A percentile compares a stretch with the other conserved stretches of the same genome.
Evolutionary conservation across 2,113 vertebrate species (phyloP).

Genomic region (Empidonax alnorum): DNA sequence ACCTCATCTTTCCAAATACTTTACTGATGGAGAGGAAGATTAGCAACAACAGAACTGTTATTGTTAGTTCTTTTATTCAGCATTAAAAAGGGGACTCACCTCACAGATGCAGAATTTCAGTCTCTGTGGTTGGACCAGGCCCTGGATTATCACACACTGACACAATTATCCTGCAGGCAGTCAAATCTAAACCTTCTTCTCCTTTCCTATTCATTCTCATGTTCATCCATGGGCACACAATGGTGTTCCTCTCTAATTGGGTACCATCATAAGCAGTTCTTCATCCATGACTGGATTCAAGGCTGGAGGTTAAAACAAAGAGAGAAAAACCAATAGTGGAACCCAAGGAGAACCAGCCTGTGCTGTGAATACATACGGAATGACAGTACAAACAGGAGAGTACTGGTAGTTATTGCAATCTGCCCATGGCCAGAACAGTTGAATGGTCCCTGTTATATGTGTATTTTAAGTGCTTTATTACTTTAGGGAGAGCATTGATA

Average conservation of each 20-base stretch:
- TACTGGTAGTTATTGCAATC: neutral
- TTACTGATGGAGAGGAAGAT: neutral
- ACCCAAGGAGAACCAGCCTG: neutral
- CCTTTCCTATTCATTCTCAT: neutral
- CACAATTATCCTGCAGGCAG: neutral
- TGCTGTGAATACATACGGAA: neutral
- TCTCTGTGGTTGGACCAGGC: neutral
- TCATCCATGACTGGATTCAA: neutral
- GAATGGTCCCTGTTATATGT: neutral
- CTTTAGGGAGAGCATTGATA: neutral
- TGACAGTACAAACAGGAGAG: neutral
- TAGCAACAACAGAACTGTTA: neutral
- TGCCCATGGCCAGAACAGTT: neutral
- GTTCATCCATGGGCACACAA: neutral
- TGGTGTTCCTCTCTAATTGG: neutral
- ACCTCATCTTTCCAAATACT: neutral
- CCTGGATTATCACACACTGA: neutral
- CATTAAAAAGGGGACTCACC: neutral
- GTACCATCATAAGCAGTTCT: neutral
- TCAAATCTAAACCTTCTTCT: neutral
- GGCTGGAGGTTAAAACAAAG: neutral
- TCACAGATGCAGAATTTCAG: neutral
- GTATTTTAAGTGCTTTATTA: neutral
- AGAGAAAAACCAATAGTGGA: neutral
- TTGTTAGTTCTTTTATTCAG: neutral